Percentiles rank a stretch among this genome's conserved stretches.
phyloP scores from a whole-genome alignment of 2,888 invertebrate species.

The Trisateles emortualis region DNA sequence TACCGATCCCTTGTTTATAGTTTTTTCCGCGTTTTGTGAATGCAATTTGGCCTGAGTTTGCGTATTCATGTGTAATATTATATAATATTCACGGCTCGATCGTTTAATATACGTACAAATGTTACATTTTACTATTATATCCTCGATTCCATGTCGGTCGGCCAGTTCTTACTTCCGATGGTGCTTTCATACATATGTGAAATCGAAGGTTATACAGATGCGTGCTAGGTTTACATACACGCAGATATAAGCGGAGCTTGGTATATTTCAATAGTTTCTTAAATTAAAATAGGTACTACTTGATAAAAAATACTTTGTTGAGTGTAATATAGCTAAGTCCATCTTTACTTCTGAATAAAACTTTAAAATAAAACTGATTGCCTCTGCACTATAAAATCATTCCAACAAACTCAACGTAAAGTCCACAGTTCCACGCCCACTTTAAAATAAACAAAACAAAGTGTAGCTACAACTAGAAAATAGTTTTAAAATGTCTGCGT shows the following conservation, averaged over 20 bases:
- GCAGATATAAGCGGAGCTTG: not conserved
- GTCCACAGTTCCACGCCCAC: no score
- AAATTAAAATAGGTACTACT: no score
- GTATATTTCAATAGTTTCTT: no score
- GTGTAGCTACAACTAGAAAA: not conserved
- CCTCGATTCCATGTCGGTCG: slow-evolving; percentile 10
- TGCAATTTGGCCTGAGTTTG: slow-evolving; percentile 3
- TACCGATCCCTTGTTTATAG: slow-evolving; percentile 6
- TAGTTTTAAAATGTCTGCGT: slow-evolving; percentile 10
- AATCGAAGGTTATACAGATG: not conserved
- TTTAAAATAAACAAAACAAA: not conserved
- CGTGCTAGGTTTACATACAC: not conserved
- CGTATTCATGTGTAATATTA: slow-evolving; percentile 14
- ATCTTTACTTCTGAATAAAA: no score
- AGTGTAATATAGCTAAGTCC: no score
- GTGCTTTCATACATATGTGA: slow-evolving; percentile 4
- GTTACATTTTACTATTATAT: slow-evolving; percentile 14
- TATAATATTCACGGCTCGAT: slow-evolving; percentile 11
- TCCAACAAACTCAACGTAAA: no score
- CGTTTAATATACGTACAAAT: slow-evolving; percentile 12
- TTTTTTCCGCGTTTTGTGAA: slow-evolving; percentile 3
- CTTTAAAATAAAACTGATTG: no score
- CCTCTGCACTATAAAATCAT: no score
- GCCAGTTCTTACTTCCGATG: not conserved
- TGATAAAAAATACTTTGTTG: no score